Evolutionary conservation across 2,113 vertebrate genomes (phyloP), one percentile per base, ranked within the genome.

Genomic region (Bufo bufo): DNA sequence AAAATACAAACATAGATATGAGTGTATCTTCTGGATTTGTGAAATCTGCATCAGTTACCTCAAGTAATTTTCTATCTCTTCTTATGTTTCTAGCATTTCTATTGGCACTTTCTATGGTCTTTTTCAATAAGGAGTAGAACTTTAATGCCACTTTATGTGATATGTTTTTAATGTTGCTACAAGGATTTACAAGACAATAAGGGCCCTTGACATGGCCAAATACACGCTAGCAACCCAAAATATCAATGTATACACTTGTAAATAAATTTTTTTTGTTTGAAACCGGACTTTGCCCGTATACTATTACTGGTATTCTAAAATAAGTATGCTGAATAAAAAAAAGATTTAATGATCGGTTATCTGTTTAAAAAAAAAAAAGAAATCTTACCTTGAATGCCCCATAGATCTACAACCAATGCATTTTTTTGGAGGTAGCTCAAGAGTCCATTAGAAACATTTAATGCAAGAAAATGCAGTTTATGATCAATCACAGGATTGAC

Each of bases 341-440:
- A 74, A 9, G 45, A 14, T 74, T 74, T 74, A 16, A 74, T 16
- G 43, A 72, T 16, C 16, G 16, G 69, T 14, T 1, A 8, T 69
- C 6, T 6, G 2, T 6, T 54, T 58, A 13, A 11, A 58, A 17
- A 2, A 17, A 65, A 65, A 74, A 49, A 49, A 16, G 20, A 45
- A 45, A n/a, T 1, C 17, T 88, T 93, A 97, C 97, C 97, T 94
- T 97, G 97, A 77, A 98, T 95, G 3, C 96, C 97, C 96, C 97
- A 97, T 33, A 98, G 94, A 87, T 97, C 96, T 90, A 98, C 92
- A 85, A 97, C 92, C 33, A 98, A 92, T n/a, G 97, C 96, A 5
- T 95, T 96, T 90, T 94, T 96, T 93, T 97, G 96, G 84, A 97
- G 94, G 92, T 97, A 96, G 87, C 92, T 94, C 45, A 97, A 92